These are phyloP conservation scores for Sylvilagus bachmani DNA, from an alignment of 2,113 vertebrate genomes.

Conservation along the genomic window DNA sequence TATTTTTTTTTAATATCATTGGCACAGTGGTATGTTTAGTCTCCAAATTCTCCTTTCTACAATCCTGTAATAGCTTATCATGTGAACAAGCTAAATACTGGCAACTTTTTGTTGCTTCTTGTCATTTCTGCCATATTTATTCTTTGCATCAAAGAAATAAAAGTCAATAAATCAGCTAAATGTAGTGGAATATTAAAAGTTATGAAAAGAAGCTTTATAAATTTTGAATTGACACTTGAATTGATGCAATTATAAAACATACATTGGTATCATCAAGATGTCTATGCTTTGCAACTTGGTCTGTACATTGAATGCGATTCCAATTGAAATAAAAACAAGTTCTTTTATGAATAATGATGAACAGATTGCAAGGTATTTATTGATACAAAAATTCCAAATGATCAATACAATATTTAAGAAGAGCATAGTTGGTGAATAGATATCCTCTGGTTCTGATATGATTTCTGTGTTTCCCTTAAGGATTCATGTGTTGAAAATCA, in stretches of 20 bases:
- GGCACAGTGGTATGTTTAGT: neutral
- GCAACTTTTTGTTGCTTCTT: neutral
- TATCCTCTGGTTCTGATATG: no score
- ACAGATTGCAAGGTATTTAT: neutral
- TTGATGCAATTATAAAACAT: neutral
- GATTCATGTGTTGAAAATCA: no score
- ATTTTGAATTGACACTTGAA: neutral
- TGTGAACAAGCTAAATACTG: neutral
- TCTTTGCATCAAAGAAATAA: neutral
- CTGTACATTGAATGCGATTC: neutral
- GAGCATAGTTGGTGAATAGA: neutral
- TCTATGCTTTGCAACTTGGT: neutral
- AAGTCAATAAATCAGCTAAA: neutral
- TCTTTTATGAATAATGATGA: neutral
- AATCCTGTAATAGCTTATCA: neutral
- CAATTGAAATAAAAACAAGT: neutral
- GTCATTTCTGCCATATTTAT: neutral
- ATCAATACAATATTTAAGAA: neutral
- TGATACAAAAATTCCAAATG: neutral
- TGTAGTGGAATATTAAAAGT: neutral
- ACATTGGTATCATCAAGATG: neutral
- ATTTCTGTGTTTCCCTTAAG: no score
- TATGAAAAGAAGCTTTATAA: neutral
- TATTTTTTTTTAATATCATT: neutral
- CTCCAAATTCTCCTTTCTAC: neutral